Evolutionary conservation across 2,888 invertebrate species (phyloP).

Genomic region (Cantharis nigra): DNA sequence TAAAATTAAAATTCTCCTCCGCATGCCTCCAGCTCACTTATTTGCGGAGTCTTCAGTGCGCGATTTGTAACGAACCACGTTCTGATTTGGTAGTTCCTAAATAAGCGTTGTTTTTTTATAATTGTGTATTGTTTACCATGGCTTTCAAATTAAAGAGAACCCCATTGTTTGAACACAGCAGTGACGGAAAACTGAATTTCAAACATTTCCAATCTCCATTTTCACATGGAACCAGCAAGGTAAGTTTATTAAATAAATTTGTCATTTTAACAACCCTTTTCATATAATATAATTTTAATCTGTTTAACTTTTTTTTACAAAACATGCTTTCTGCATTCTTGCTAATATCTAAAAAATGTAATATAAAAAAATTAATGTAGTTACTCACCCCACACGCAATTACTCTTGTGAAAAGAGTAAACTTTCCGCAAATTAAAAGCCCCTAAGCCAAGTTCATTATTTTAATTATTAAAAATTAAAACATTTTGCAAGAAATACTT

Average conservation of each 20-base stretch:
- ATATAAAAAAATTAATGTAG: not conserved
- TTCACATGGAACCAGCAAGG: not conserved
- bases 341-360: not conserved
- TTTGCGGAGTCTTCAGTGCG: not conserved
- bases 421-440: too few species aligned
- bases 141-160: not conserved
- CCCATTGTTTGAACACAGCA: not conserved
- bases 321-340: not conserved
- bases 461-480: not conserved
- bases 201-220: not conserved
- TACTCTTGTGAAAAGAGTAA: not conserved
- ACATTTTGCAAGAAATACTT: not conserved
- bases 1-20: not conserved
- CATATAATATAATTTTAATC: not conserved
- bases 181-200: not conserved
- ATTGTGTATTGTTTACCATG: not conserved
- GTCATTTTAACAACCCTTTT: not conserved
- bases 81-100: not conserved
- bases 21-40: not conserved
- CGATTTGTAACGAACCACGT: not conserved
- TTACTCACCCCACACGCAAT: not conserved
- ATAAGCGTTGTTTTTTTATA: not conserved
- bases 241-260: not conserved
- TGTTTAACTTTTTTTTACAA: not conserved
- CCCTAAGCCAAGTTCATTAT: not conserved